These are phyloP conservation scores for Spodoptera litura DNA, from an alignment of 1,140 invertebrate species.

Conservation along the genomic window DNA sequence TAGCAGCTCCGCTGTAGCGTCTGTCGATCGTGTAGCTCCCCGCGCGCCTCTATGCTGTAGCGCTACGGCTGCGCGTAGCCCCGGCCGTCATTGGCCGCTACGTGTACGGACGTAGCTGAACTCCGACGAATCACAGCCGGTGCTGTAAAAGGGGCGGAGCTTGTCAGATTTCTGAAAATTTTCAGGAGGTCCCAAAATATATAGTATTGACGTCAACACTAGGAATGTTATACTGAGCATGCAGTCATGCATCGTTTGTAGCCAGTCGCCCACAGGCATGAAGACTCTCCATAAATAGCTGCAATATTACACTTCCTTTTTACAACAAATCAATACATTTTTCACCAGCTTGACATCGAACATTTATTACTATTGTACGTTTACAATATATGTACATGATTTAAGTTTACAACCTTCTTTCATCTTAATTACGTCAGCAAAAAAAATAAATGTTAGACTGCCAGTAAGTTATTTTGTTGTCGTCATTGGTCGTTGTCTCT, in stretches of 20 bases:
- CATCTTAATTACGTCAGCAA: too few relatives aligned
- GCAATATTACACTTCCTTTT: not conserved
- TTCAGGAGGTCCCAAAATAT: slow-evolving; percentile 78
- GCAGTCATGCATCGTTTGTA: slow-evolving; percentile 1
- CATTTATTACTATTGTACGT: too few relatives aligned
- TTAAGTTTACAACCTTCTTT: too few relatives aligned
- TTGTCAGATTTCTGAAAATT: slow-evolving; percentile 83
- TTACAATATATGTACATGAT: too few relatives aligned
- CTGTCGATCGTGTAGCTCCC: slow-evolving; percentile 81
- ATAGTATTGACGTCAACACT: slow-evolving; percentile 65
- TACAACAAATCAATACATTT: not conserved
- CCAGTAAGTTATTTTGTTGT: too few relatives aligned
- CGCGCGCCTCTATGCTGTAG: slow-evolving; percentile 67
- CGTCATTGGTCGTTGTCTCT: too few relatives aligned
- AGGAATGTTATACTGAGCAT: slow-evolving; percentile 57
- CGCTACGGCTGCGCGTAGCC: slow-evolving; percentile 81
- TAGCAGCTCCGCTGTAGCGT: slow-evolving; percentile 80
- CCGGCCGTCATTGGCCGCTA: slow-evolving; percentile 71
- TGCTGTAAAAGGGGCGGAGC: slow-evolving; percentile 77
- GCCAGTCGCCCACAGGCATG: slow-evolving; percentile 9
- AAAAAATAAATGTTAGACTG: too few relatives aligned
- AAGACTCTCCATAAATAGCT: not conserved
- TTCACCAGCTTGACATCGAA: not conserved
- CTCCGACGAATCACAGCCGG: slow-evolving; percentile 68
- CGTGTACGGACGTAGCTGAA: slow-evolving; percentile 65